Conservation (phyloP, 2,888 invertebrate genomes). For the Tenthredo distinguenda region DNA sequence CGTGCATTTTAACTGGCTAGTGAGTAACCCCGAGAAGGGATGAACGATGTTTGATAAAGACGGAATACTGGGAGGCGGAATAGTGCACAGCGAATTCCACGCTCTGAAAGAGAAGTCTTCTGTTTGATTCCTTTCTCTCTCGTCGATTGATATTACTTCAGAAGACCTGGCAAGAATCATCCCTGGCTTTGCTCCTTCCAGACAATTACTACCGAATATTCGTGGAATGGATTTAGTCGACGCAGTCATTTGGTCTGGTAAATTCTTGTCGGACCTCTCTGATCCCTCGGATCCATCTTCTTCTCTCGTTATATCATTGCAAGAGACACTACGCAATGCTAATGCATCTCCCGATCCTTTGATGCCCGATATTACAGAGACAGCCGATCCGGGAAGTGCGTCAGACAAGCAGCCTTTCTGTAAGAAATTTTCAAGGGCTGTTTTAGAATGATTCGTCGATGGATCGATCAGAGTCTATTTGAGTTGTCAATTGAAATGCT, state of each 20-base stretch:
- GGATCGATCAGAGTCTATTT: neutral
- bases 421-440: constrained; percentile 8
- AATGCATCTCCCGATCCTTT: constrained; percentile 68
- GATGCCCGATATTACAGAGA: constrained; percentile 60
- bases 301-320: constrained; percentile 71
- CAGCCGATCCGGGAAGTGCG: constrained; percentile 79
- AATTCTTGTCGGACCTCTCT: constrained; percentile 64
- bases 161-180: constrained; percentile 75
- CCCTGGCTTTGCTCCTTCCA: constrained; percentile 69
- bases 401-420: constrained; percentile 88
- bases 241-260: constrained; percentile 62
- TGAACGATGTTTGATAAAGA: constrained; percentile 77
- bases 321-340: constrained; percentile 72
- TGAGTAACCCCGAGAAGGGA: constrained; percentile 88
- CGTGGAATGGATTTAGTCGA: constrained; percentile 69
- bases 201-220: constrained; percentile 59
- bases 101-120: constrained; percentile 63
- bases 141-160: constrained; percentile 65
- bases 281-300: constrained; percentile 62
- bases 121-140: constrained; percentile 56
- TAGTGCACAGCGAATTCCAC: constrained; percentile 72
- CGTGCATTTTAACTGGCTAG: constrained; percentile 88
- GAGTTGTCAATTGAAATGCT: neutral
- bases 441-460: constrained; percentile 19
- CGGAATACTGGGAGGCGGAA: constrained; percentile 67